A percentile compares a stretch with the other conserved stretches of the same genome.
Evolutionary conservation across 2,888 invertebrate genomes (phyloP).

Genomic region (Caenorhabditis panamensis): DNA sequence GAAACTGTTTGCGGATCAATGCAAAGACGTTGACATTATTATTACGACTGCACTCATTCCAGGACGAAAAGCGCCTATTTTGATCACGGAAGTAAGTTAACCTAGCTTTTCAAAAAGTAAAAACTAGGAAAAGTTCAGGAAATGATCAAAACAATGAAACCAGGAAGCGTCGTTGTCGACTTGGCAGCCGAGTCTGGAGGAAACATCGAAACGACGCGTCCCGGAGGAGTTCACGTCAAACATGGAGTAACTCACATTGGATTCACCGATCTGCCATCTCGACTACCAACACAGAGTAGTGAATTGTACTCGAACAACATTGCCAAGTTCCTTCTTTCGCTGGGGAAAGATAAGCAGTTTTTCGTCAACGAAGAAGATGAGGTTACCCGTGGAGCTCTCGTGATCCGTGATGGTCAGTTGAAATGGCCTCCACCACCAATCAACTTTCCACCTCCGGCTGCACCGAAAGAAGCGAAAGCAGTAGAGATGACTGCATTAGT

Average conservation of each 20-base stretch:
- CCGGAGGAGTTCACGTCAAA: constrained; percentile 85
- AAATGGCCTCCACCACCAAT: constrained; percentile 88
- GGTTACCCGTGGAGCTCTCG: constrained; percentile 88
- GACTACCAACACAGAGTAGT: constrained; percentile 90
- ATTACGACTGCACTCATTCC: constrained; percentile 93
- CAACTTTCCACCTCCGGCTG: constrained; percentile 80
- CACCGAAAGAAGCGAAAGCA: constrained; percentile 55
- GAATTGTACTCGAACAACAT: constrained; percentile 93
- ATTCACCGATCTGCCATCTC: constrained; percentile 89
- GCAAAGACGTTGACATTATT: constrained; percentile 90
- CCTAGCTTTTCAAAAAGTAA: neutral
- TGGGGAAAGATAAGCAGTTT: constrained; percentile 89
- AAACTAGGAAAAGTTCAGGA: constrained; percentile 83
- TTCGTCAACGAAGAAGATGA: constrained; percentile 90
- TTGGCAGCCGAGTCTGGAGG: constrained; percentile 91
- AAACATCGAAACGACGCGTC: constrained; percentile 83
- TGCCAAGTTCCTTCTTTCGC: constrained; percentile 89
- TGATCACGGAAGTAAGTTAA: constrained; percentile 87
- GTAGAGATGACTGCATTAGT: constrained; percentile 38
- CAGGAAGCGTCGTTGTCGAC: constrained; percentile 92
- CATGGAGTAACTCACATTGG: constrained; percentile 91
- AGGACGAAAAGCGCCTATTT: constrained; percentile 89
- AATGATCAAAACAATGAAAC: constrained; percentile 89
- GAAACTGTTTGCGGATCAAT: constrained; percentile 90
- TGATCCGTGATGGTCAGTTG: constrained; percentile 87